Base-by-base conservation (phyloP, 2,888 invertebrate species). In the Lasioglossum pauxillum region DNA sequence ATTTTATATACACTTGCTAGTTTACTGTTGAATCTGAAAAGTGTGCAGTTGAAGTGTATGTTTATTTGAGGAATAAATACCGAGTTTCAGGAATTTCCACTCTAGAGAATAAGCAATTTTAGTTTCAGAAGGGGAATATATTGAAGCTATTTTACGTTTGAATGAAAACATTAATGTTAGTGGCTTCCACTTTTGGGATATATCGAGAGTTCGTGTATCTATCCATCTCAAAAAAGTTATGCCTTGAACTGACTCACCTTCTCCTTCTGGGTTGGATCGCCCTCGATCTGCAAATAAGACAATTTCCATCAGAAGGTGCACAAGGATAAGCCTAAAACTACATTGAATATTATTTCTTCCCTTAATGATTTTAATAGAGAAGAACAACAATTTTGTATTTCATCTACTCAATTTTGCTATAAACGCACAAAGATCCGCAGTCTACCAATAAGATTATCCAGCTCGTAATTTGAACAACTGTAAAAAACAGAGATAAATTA, bases 251-350 rank as follows among this genome's bases (percentile, higher is more conserved):
- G 8, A 38, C 57, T 74, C 27, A 87, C 87, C 83, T 78, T 83
- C 67, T 86, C 83, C 86, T 78, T 80, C 76, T 53, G 75, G 69
- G 49, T 57, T 10, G 80, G 57, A 31, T 80, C 86, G 44, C 75
- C 87, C 35, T 86, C 87, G 69, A 83, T 76, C 87, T 87, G 86
- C 2, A 80, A 86, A 12, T 49, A 46, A 69, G 14, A 12, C 1
- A 69, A 41, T 38, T 5, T n/a, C 19, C 23, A 38, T 23, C 10
- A 38, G 23, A 5, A 27, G 14, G 12, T 3, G n/a, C 3, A n/a
- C 10, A 57, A 19, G 19, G 19, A 49, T 5, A 49, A 49, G 49
- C 49, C 5, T 7, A 38, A 38, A 38, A 38, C 7, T 14, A 44
- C 3, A 44, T 44, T 44, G 12, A 14, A 14, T 12, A 12, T 14